These are phyloP conservation scores for Tupiocoris notatus DNA, from an alignment of 2,888 invertebrate species.

Conservation along the genomic window DNA sequence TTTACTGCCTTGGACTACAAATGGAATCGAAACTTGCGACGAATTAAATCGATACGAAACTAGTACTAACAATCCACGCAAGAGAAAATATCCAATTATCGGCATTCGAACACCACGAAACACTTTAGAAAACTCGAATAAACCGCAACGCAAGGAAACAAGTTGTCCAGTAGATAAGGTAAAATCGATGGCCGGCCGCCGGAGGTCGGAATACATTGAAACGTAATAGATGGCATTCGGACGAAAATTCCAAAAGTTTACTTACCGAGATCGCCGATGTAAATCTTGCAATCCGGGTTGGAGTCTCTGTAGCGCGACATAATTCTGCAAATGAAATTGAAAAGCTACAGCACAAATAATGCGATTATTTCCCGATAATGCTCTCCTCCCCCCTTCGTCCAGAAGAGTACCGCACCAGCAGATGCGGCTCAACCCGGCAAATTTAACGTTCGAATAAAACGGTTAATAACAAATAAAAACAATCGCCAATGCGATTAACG, in stretches of 20 bases:
- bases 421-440: neutral
- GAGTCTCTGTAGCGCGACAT: conserved; percentile 71
- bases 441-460: neutral
- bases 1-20: too few species aligned
- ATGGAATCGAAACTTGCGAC: too few species aligned
- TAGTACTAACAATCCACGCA: too few species aligned
- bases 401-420: neutral
- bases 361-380: neutral
- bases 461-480: neutral
- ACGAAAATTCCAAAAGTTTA: too few species aligned
- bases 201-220: too few species aligned
- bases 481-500: neutral
- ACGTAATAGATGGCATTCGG: neutral
- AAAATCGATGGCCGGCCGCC: too few species aligned
- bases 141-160: too few species aligned
- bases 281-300: conserved; percentile 83
- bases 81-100: too few species aligned
- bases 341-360: neutral
- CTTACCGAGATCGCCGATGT: conserved; percentile 87
- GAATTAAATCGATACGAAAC: too few species aligned
- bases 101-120: too few species aligned
- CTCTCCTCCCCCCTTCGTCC: neutral
- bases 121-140: too few species aligned
- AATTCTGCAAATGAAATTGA: neutral
- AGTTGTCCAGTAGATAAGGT: too few species aligned